Evolutionary conservation across 2,888 invertebrate genomes (phyloP).

Genomic region (Hoplodrina ambigua): DNA sequence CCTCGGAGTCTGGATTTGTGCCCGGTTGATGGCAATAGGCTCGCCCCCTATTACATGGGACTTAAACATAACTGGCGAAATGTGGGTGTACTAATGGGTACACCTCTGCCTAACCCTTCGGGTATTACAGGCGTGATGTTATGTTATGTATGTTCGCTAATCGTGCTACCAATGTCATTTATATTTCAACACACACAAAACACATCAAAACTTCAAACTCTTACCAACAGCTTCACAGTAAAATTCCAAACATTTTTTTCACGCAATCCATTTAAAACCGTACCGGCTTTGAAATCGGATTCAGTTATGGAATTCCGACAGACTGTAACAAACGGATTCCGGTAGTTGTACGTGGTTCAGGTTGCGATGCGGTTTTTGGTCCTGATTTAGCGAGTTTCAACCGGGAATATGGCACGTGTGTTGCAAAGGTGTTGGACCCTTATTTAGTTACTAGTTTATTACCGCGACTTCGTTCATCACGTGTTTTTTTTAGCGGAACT

Average conservation of each 20-base stretch:
- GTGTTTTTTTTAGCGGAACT: too few relatives aligned
- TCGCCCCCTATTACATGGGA: too few relatives aligned
- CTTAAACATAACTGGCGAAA: too few relatives aligned
- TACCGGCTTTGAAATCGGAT: conserved; percentile 41
- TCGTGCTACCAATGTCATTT: background rate
- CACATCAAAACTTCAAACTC: conserved; percentile 18
- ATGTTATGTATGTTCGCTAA: too few relatives aligned
- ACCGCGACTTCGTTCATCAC: too few relatives aligned
- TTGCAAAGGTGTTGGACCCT: too few relatives aligned
- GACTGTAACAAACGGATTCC: conserved; percentile 57
- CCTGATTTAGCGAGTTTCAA: conserved; percentile 37
- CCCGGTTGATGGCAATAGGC: too few relatives aligned
- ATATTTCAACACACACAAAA: conserved; percentile 3
- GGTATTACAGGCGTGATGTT: too few relatives aligned
- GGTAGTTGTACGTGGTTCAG: conserved; percentile 25
- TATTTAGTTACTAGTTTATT: too few relatives aligned
- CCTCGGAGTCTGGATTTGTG: too few relatives aligned
- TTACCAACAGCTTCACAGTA: background rate
- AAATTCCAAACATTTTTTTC: conserved; percentile 37
- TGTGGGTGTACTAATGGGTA: too few relatives aligned
- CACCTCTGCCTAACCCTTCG: too few relatives aligned
- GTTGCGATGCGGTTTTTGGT: conserved; percentile 25
- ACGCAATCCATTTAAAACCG: conserved; percentile 42
- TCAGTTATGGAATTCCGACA: conserved; percentile 57
- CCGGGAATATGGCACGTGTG: conserved; percentile 1